Percentiles rank a stretch among this genome's conserved stretches.
Conservation (phyloP, 23 tunicate genomes). For the Halocynthia aurantium region DNA sequence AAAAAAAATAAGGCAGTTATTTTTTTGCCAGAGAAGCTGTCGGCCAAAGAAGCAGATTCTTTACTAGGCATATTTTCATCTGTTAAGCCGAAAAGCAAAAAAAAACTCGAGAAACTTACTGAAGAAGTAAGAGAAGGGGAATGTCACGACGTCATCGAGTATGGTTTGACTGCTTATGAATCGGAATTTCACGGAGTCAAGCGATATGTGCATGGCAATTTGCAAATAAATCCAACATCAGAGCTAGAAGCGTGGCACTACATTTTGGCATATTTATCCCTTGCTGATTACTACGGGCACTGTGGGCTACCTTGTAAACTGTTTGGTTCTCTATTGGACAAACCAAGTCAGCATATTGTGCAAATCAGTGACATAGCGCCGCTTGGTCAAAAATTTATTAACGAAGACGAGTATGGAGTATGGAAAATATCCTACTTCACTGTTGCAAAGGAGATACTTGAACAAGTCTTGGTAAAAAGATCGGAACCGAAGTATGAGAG, state of each 20-base stretch:
- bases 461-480: slow-evolving; percentile 11
- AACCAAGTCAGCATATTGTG: background rate
- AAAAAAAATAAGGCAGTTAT: background rate
- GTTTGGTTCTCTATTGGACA: slow-evolving; percentile 14
- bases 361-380: slow-evolving; percentile 22
- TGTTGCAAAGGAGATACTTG: slow-evolving; percentile 1
- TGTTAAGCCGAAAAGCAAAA: background rate
- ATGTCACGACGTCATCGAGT: slow-evolving; percentile 27
- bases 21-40: background rate
- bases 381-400: slow-evolving; percentile 35
- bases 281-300: slow-evolving; percentile 52
- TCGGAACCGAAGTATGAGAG: background rate
- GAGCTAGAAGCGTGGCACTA: slow-evolving; percentile 27
- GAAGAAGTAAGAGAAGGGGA: background rate
- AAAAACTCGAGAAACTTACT: slow-evolving; percentile 1
- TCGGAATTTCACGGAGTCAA: slow-evolving; percentile 38
- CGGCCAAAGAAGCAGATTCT: background rate
- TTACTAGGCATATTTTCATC: background rate
- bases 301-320: slow-evolving; percentile 16
- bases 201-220: slow-evolving; percentile 40
- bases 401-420: slow-evolving; percentile 8
- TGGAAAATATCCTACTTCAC: slow-evolving; percentile 10
- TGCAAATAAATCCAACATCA: background rate
- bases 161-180: slow-evolving; percentile 41
- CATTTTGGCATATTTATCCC: slow-evolving; percentile 35